Evolutionary conservation across 2,888 invertebrate genomes (phyloP).

Genomic region (Ophioninae sp.): DNA sequence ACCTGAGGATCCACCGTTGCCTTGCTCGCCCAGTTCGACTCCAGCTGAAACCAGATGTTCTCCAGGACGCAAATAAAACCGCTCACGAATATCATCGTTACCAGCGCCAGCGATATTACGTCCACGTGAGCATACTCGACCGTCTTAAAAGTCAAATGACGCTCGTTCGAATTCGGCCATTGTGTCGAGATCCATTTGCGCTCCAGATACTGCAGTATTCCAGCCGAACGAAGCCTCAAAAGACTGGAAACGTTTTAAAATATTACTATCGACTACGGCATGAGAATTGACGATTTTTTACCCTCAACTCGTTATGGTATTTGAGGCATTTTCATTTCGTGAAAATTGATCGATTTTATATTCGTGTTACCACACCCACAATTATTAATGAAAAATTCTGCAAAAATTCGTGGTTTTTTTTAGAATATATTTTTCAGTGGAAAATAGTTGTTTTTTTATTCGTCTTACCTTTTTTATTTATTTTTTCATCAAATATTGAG

Average conservation of each 20-base stretch:
- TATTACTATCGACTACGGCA: not conserved
- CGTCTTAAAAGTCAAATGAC: constrained; percentile 62
- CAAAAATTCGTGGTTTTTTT: no score
- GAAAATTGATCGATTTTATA: not conserved
- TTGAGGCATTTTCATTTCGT: no score
- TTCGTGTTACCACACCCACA: no score
- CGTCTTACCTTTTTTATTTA: not conserved
- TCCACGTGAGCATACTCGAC: constrained; percentile 71
- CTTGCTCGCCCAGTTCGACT: constrained; percentile 2
- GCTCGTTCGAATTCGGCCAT: constrained; percentile 50
- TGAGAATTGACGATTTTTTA: not conserved
- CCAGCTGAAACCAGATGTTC: constrained; percentile 65
- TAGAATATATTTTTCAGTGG: no score
- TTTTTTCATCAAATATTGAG: not conserved
- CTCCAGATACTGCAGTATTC: constrained; percentile 79
- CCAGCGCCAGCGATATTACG: constrained; percentile 61
- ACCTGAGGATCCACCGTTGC: not conserved
- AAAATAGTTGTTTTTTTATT: not conserved
- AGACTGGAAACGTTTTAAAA: constrained; percentile 72
- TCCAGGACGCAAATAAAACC: constrained; percentile 70
- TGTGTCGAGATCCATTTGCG: constrained; percentile 75
- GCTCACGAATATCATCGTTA: constrained; percentile 65
- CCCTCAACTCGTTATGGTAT: not conserved
- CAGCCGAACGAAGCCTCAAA: constrained; percentile 76
- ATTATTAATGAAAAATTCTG: no score